These are phyloP conservation scores for Hyles vespertilio DNA, from an alignment of 1,140 invertebrate species.

Conservation along the genomic window DNA sequence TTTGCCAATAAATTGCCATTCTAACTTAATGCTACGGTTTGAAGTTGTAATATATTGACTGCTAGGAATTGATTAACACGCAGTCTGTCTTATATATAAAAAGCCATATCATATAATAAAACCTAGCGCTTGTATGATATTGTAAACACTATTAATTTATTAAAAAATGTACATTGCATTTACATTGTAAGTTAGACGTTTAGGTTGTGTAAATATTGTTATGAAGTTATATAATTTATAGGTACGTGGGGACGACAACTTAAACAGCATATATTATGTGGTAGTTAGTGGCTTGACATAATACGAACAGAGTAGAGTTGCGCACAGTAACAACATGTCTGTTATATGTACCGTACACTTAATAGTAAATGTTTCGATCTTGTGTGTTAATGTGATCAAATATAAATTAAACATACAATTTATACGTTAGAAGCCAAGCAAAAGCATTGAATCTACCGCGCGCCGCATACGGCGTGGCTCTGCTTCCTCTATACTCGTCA, in stretches of 20 bases:
- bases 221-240: constrained; percentile 76
- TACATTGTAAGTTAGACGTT: constrained; percentile 66
- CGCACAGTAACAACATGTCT: constrained; percentile 52
- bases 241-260: constrained; percentile 52
- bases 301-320: constrained; percentile 57
- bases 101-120: constrained; percentile 71
- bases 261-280: constrained; percentile 59
- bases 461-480: background rate
- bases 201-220: constrained; percentile 76
- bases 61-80: constrained; percentile 44
- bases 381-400: constrained; percentile 53
- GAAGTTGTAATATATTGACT: constrained; percentile 56
- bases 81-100: constrained; percentile 55
- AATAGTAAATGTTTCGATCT: constrained; percentile 61
- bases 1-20: constrained; percentile 3
- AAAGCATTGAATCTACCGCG: background rate
- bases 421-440: constrained; percentile 1
- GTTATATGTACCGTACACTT: constrained; percentile 45
- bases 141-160: constrained; percentile 69
- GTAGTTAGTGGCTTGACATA: constrained; percentile 63
- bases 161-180: constrained; percentile 72
- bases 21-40: constrained; percentile 11
- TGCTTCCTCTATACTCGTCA: constrained; percentile 10
- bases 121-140: constrained; percentile 72
- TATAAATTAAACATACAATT: too few species aligned